Evolutionary conservation across 2,113 vertebrate genomes (phyloP).

Genomic region (Theristicus caerulescens): DNA sequence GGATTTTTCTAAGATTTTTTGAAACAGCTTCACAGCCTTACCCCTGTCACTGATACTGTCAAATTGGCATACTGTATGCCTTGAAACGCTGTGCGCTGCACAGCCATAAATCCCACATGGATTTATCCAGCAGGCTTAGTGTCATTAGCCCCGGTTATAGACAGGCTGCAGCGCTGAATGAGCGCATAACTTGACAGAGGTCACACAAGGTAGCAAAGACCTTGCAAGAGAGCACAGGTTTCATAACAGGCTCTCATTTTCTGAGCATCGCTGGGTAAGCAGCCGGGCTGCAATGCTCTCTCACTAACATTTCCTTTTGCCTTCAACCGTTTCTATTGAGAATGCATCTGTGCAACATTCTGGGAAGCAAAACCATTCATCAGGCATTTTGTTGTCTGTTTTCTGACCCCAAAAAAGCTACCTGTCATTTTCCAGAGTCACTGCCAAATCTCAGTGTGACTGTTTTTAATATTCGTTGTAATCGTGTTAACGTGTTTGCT

Average conservation of each 20-base stretch:
- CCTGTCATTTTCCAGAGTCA: conserved; percentile 1
- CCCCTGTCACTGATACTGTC: conserved; percentile 5
- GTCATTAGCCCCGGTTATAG: background rate
- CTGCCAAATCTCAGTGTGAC: background rate
- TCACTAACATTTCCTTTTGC: background rate
- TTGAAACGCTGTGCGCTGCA: background rate
- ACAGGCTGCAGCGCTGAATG: conserved; percentile 16
- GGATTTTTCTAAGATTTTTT: background rate
- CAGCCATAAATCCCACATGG: conserved; percentile 26
- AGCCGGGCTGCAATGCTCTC: background rate
- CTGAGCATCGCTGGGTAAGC: background rate
- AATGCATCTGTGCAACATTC: background rate
- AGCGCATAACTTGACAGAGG: conserved; percentile 28
- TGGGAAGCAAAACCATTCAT: background rate
- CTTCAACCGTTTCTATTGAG: background rate
- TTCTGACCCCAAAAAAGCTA: background rate
- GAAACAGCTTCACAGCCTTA: conserved; percentile 5
- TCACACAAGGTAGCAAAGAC: conserved; percentile 51
- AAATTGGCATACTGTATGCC: background rate
- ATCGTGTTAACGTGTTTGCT: conserved; percentile 14
- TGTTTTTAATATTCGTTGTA: background rate
- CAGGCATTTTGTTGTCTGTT: background rate
- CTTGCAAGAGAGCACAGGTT: background rate
- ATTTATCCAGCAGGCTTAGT: conserved; percentile 38
- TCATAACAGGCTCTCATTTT: conserved; percentile 16